Conservation (phyloP, 1,140 invertebrate genomes). For the Aphaenogaster floridana region DNA sequence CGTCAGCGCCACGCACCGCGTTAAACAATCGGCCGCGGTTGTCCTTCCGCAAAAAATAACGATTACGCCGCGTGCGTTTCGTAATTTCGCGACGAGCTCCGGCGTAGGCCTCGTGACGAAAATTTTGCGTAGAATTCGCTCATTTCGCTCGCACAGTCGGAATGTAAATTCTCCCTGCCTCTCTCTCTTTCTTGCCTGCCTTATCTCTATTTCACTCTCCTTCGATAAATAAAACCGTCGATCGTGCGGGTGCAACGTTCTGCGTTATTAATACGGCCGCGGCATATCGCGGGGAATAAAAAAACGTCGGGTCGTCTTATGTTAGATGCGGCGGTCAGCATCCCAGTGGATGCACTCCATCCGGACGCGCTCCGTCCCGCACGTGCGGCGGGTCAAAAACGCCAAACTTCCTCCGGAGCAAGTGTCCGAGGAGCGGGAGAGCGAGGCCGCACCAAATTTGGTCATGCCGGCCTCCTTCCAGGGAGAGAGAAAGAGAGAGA, state of each 20-base stretch:
- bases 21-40: not conserved
- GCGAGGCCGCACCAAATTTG: conserved; percentile 83
- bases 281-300: not conserved
- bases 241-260: not conserved
- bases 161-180: not conserved
- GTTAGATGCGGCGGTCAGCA: not conserved
- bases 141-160: not conserved
- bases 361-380: too few species aligned
- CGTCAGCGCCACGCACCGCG: not conserved
- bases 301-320: conserved; percentile 20
- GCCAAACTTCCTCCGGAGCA: conserved; percentile 48
- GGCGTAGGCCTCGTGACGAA: not conserved
- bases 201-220: not conserved
- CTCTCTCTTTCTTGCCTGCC: not conserved
- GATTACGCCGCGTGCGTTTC: conserved; percentile 18
- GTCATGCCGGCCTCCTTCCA: conserved; percentile 80
- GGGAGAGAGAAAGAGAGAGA: conserved; percentile 26
- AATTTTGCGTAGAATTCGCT: not conserved
- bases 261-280: not conserved
- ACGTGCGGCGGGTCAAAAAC: conserved; percentile 37
- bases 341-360: not conserved
- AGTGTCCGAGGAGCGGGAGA: conserved; percentile 64
- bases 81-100: not conserved
- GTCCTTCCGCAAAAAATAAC: conserved; percentile 36
- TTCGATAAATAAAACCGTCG: conserved; percentile 14